These are phyloP conservation scores for Leptura quadrifasciata DNA, from an alignment of 2,888 invertebrate species.

Conservation along the genomic window DNA sequence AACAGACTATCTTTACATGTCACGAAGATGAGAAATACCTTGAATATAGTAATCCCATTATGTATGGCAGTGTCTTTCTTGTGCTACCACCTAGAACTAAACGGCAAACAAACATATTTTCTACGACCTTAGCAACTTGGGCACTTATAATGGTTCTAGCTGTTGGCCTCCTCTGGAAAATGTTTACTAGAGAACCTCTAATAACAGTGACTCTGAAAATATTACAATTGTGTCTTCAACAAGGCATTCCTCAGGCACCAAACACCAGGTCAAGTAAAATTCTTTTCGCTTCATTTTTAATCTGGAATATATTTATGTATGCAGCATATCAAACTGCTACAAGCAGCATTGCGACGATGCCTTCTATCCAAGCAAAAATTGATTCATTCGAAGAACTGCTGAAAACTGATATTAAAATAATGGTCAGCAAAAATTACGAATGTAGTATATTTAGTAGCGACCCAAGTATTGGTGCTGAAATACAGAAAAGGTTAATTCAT, in stretches of 20 bases:
- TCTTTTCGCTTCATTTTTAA: background rate
- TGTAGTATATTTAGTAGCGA: no score
- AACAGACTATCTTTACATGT: background rate
- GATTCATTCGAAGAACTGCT: background rate
- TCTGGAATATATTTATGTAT: background rate
- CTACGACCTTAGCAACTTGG: background rate
- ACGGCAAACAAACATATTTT: background rate
- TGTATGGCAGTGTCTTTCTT: background rate
- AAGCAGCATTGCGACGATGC: slow-evolving; percentile 1
- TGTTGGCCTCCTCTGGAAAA: background rate
- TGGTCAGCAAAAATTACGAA: no score
- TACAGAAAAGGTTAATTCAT: no score
- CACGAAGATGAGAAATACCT: background rate
- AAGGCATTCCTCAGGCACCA: background rate
- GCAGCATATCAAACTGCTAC: background rate
- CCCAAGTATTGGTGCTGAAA: no score
- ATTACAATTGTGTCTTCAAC: background rate
- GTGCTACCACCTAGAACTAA: background rate
- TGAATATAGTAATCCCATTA: background rate
- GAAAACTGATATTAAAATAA: slow-evolving; percentile 8
- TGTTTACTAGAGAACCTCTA: background rate
- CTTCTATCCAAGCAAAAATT: background rate
- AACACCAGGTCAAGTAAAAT: background rate
- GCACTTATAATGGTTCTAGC: background rate
- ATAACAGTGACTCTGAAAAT: background rate